Evolutionary conservation across 2,113 vertebrate species (phyloP), one percentile per base, ranked within the genome.

Genomic region (Hiodon alosoides): DNA sequence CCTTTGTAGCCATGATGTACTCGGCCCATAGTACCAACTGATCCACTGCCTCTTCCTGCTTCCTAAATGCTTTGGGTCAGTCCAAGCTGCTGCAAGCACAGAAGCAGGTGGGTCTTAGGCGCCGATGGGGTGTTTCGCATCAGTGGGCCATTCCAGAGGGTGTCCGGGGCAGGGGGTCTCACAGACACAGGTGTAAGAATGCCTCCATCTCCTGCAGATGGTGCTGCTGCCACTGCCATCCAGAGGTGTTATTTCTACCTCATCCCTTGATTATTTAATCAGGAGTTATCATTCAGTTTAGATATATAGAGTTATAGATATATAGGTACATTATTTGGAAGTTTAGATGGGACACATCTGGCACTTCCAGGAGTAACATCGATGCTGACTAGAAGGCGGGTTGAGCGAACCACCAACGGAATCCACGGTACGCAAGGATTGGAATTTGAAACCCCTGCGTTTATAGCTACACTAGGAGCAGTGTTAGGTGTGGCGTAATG

Each of bases 31-130:
- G 71, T 79, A 85, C 14, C 76, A 83, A 55, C 83, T 87, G 17
- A 78, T 86, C 61, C 86, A 86, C 83, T 86, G 75, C 67, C 0
- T 68, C 68, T 46, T 57, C 80, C 50, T 70, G 71, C 48, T 79
- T 58, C 1, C 76, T 88, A 61, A 10, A 89, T 77, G 81, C 77
- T 60, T 81, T 84, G 67, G 81, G 82, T 75, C 79, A 71, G 0
- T 76, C 73, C 47, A 82, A 90, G 74, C 85, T 90, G 46, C 83
- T 84, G 50, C 73, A 86, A 58, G 70, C 47, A 11, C 79, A 90
- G 17, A 79, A 78, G 57, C 69, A 79, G 60, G 31, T 31, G 31
- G 31, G 31, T 31, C 31, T 31, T 31, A 31, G 31, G 31, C 31
- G 84, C 83, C 31, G 76, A 80, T 7, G 80, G 82, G 71, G 83